Conservation (phyloP, 2,797 vertebrate genomes). For the Apodemus agrarius region DNA sequence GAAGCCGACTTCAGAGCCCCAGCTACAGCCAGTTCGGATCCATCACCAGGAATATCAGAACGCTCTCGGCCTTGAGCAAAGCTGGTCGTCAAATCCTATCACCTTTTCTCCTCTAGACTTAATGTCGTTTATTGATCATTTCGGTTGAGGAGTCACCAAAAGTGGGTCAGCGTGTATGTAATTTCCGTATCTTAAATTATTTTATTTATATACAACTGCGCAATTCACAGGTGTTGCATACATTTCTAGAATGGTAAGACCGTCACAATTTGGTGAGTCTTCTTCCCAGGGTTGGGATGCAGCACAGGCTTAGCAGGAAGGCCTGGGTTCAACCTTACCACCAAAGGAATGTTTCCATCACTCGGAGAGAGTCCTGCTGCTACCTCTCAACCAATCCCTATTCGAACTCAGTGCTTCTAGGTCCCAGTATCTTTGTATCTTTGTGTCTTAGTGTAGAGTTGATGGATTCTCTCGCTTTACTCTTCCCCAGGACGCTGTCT, state of each 20-base stretch:
- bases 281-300: not conserved
- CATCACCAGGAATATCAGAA: not conserved
- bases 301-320: not conserved
- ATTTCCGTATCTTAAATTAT: not conserved
- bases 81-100: not conserved
- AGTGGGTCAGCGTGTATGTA: not conserved
- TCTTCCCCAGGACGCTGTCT: rapidly evolving
- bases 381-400: not conserved
- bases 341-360: not conserved
- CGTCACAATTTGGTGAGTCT: not conserved
- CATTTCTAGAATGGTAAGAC: not conserved
- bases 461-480: rapidly evolving
- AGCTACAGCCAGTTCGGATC: not conserved
- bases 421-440: too few relatives aligned
- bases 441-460: not conserved
- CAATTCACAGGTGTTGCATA: not conserved
- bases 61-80: not conserved
- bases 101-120: not conserved
- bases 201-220: not conserved
- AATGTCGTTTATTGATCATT: not conserved
- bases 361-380: not conserved
- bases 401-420: too few relatives aligned
- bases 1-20: not conserved
- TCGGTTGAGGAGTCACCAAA: not conserved
- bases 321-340: not conserved